Conservation (phyloP, 2,797 vertebrate genomes). For the Scyliorhinus canicula region DNA sequence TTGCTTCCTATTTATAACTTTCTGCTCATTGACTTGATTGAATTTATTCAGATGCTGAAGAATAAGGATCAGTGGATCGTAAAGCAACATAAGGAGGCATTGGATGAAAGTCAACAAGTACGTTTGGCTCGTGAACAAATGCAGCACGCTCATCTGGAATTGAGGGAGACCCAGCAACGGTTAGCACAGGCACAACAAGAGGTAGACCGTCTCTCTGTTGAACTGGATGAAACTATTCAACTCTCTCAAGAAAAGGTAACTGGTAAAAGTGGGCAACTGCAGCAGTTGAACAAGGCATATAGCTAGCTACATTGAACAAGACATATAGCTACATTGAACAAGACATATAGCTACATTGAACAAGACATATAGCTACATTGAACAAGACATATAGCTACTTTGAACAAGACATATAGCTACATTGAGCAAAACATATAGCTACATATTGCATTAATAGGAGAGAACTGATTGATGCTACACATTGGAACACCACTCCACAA, state of each 20-base stretch:
- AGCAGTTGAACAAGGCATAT: not conserved
- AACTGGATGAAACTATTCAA: slow-evolving; percentile 58
- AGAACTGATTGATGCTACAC: not conserved
- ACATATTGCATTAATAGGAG: not conserved
- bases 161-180: slow-evolving; percentile 54
- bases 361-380: not conserved
- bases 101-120: slow-evolving; percentile 59
- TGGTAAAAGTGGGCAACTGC: not conserved
- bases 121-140: slow-evolving; percentile 55
- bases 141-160: slow-evolving; percentile 52
- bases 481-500: not conserved
- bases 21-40: not conserved
- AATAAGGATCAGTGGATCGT: slow-evolving; percentile 52
- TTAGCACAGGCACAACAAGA: slow-evolving; percentile 51
- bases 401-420: not conserved
- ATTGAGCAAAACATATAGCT: not conserved
- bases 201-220: slow-evolving; percentile 55
- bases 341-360: not conserved
- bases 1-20: not conserved
- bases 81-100: slow-evolving; percentile 55
- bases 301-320: too few relatives aligned
- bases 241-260: slow-evolving; percentile 63
- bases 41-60: slow-evolving; percentile 52
- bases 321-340: not conserved
- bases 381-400: not conserved